Evolutionary conservation across 2,113 vertebrate genomes (phyloP).

Genomic region (Poicephalus gulielmi): DNA sequence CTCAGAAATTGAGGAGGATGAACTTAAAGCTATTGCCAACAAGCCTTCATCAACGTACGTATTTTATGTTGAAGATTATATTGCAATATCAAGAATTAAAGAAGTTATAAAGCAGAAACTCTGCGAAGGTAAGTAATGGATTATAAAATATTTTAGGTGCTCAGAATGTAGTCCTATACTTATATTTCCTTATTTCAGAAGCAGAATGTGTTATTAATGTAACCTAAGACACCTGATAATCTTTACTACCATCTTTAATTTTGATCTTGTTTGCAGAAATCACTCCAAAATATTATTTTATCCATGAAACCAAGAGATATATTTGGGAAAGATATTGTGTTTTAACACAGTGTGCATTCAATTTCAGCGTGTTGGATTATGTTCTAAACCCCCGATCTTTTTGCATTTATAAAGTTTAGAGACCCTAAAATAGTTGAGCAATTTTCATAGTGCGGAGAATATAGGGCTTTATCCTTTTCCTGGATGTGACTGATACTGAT

Average conservation of each 20-base stretch:
- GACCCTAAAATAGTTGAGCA: neutral
- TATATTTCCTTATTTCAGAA: neutral
- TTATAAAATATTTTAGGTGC: neutral
- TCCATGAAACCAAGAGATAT: neutral
- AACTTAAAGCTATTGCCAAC: constrained; percentile 93
- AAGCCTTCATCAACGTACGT: constrained; percentile 92
- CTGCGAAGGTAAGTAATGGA: constrained; percentile 88
- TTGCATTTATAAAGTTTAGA: neutral
- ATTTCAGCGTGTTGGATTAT: neutral
- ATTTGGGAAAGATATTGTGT: neutral
- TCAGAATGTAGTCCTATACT: neutral
- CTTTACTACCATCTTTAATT: neutral
- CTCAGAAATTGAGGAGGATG: constrained; percentile 86
- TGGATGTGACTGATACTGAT: neutral
- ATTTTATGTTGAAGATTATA: constrained; percentile 96
- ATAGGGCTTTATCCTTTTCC: neutral
- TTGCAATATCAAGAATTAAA: constrained; percentile 93
- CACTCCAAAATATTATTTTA: neutral
- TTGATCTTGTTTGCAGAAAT: neutral
- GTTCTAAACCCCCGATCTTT: neutral
- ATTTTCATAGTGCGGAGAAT: neutral
- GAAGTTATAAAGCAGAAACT: constrained; percentile 97
- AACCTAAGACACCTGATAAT: neutral
- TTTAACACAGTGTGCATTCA: neutral
- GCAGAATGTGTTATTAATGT: neutral